phyloP scores from a whole-genome alignment of 2,113 vertebrate genomes.

The Pseudorhombus dupliciocellatus region DNA sequence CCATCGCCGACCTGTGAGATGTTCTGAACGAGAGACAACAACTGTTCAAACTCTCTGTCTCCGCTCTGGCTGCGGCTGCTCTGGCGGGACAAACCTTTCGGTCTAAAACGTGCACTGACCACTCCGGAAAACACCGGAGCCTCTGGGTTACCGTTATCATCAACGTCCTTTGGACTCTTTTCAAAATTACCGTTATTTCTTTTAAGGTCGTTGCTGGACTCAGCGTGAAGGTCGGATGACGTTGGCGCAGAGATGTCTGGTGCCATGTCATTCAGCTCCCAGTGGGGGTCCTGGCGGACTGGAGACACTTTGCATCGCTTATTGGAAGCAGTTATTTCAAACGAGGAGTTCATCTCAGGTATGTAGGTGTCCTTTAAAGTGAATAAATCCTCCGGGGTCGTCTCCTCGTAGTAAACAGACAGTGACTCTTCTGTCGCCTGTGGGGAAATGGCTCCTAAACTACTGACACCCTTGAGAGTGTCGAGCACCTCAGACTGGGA shows the following conservation, averaged over 20 bases:
- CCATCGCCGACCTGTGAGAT: slow-evolving; percentile 54
- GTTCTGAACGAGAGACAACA: slow-evolving; percentile 63
- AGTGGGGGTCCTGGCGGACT: slow-evolving; percentile 41
- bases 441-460: slow-evolving; percentile 8
- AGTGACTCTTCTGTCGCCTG: slow-evolving; percentile 15
- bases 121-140: slow-evolving; percentile 43
- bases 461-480: slow-evolving; percentile 34
- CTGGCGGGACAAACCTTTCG: slow-evolving; percentile 58
- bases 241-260: background rate
- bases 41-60: slow-evolving; percentile 61
- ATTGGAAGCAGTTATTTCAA: slow-evolving; percentile 41
- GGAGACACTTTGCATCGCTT: slow-evolving; percentile 54
- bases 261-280: slow-evolving; percentile 8
- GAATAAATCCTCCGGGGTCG: slow-evolving; percentile 40
- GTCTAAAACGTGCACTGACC: slow-evolving; percentile 70
- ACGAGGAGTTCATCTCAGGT: slow-evolving; percentile 58
- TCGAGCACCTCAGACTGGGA: slow-evolving; percentile 63
- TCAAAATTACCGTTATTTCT: slow-evolving; percentile 5
- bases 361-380: slow-evolving; percentile 68
- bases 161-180: slow-evolving; percentile 38
- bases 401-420: slow-evolving; percentile 16
- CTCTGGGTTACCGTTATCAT: slow-evolving; percentile 67
- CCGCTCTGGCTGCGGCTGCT: slow-evolving; percentile 42
- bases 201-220: slow-evolving; percentile 2
- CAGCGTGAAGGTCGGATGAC: background rate